These are phyloP conservation scores for Myanophis thanlyinensis DNA, from an alignment of 2,113 vertebrate species.

Conservation along the genomic window DNA sequence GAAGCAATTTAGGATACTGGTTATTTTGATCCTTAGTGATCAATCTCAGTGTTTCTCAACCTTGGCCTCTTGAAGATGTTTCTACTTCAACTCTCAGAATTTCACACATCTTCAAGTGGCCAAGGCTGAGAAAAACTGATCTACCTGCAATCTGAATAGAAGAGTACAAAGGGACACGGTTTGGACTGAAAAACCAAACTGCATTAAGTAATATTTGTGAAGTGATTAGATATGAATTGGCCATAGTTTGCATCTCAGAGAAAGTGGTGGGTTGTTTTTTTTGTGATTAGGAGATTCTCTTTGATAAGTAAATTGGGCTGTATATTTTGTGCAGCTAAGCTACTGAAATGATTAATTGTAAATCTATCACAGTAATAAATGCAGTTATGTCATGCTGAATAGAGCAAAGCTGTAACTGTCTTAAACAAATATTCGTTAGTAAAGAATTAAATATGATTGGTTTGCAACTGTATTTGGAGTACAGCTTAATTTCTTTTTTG, in stretches of 20 bases:
- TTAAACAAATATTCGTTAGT: neutral
- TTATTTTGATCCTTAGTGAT: neutral
- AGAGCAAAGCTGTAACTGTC: neutral
- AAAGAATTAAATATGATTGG: neutral
- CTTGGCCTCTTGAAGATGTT: neutral
- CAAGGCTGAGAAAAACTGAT: neutral
- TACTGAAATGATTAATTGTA: slow-evolving; percentile 2
- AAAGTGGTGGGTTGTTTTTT: neutral
- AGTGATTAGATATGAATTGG: slow-evolving; percentile 13
- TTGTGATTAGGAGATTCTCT: neutral
- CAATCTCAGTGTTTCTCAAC: neutral
- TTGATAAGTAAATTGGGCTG: neutral
- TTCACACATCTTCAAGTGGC: neutral
- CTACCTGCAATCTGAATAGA: neutral
- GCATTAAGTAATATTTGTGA: slow-evolving; percentile 8
- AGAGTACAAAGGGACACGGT: neutral
- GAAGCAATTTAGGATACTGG: neutral
- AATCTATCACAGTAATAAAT: neutral
- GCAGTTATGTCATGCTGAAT: neutral
- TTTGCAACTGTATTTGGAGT: neutral
- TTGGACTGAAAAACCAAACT: slow-evolving; percentile 8
- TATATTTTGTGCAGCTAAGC: neutral
- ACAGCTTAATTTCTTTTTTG: neutral
- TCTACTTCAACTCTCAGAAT: neutral
- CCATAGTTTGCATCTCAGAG: neutral